A percentile compares a stretch with the other conserved stretches of the same genome.
Conservation (phyloP, 2,888 invertebrate species). For the Alviniconcha strummeri region DNA sequence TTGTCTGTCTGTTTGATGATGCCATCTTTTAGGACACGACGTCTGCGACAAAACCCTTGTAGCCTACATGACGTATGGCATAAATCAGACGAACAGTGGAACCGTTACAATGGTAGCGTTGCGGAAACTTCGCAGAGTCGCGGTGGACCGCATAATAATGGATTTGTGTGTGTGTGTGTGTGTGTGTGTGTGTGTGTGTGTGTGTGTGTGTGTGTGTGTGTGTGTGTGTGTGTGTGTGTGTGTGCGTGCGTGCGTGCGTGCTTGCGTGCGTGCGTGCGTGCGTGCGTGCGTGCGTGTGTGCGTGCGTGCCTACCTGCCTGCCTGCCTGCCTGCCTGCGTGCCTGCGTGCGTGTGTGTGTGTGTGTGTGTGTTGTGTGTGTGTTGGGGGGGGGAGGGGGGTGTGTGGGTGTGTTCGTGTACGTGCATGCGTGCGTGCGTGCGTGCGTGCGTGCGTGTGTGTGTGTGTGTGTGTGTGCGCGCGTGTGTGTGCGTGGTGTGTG, state of each 20-base stretch:
- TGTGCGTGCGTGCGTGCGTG: neutral
- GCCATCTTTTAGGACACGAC: too few relatives aligned
- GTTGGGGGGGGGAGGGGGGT: neutral
- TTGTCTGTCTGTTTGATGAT: too few relatives aligned
- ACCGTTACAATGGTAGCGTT: too few relatives aligned
- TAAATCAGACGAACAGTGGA: too few relatives aligned
- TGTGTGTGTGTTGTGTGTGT: neutral
- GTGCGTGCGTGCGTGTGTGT: slow-evolving; percentile 7
- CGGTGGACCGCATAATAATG: neutral
- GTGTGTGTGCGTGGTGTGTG: neutral
- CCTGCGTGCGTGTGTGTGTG: neutral
- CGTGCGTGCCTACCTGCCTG: neutral
- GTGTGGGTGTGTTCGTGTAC: too few relatives aligned
- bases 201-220: neutral
- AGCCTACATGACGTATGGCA: too few relatives aligned
- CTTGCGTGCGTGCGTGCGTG: too few relatives aligned
- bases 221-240: neutral
- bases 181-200: neutral
- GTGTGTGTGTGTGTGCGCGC: neutral
- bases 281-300: neutral
- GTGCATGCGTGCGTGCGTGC: neutral
- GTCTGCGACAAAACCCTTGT: too few relatives aligned
- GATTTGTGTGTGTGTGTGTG: neutral
- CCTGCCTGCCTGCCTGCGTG: too few relatives aligned
- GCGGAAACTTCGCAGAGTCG: too few relatives aligned